Base-by-base conservation (phyloP, 1,140 invertebrate species). In the Myzus persicae region DNA sequence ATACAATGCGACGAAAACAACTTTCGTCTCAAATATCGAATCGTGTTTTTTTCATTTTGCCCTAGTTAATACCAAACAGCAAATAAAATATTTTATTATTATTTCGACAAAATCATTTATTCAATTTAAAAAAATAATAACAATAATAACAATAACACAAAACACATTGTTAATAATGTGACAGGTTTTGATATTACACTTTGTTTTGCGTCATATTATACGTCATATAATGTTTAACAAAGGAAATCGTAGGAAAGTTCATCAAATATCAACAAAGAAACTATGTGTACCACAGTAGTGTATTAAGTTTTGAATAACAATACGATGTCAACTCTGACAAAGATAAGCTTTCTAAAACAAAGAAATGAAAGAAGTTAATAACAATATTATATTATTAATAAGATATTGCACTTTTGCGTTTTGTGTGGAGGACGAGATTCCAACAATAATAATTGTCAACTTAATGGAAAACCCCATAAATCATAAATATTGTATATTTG, bases 391-490 rank as follows among this genome's bases (percentile, higher is more conserved):
- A n/a, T 76, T 76, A 76, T n/a, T 76, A 76, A 18, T 76, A 76
- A 76, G 14, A n/a, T 46, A 38, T 88, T 51, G 48, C n/a, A 88
- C 20, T 36, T 38, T 26, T 14, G 46, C 38, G 20, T 40, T 90
- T 59, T 31, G 11, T 90, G 26, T 31, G 51, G 4, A 2, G 87
- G 14, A 54, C n/a, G 11, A 1, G 36, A 38, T 89, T 54, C 36
- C 40, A 90, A 59, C 40, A 54, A 90, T 90, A 90, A 90, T 54
- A 31, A 40, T 90, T 90, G 46, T 90, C 36, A 54, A 38, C 48
- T 90, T 40, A 54, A 31, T 54, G 5, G 5, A 90, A 88, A 88
- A 51, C 38, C 46, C 18, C n/a, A 88, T 88, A 88, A 51, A 88
- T 88, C 22, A 38, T 42, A 38, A 88, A 51, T 11, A 36, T 51